A percentile compares a stretch with the other conserved stretches of the same genome.
Conservation (phyloP, 1,140 invertebrate genomes). For the Chlorops oryzae region DNA sequence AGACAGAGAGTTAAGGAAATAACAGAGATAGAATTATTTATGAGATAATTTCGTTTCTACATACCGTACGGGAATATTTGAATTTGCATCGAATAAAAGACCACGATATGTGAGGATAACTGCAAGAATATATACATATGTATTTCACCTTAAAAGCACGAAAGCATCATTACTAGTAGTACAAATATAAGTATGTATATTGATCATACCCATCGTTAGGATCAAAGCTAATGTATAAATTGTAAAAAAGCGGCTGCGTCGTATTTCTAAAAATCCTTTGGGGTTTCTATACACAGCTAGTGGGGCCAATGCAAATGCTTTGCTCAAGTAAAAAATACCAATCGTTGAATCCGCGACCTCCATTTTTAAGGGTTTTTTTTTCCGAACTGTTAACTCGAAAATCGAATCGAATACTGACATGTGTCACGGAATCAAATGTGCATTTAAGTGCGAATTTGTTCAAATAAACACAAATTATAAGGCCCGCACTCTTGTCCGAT, state of each 20-base stretch:
- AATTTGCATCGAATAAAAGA: constrained; percentile 40
- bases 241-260: constrained; percentile 48
- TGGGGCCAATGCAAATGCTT: constrained; percentile 51
- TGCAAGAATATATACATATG: constrained; percentile 8
- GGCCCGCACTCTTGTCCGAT: too few relatives aligned
- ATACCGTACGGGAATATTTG: constrained; percentile 40
- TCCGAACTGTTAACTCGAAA: too few relatives aligned
- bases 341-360: constrained; percentile 40
- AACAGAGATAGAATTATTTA: too few relatives aligned
- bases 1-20: too few relatives aligned
- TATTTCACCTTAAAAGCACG: neutral
- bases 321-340: constrained; percentile 48
- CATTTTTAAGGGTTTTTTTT: too few relatives aligned
- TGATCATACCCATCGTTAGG: constrained; percentile 32
- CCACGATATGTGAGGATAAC: constrained; percentile 40
- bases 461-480: too few relatives aligned
- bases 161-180: too few relatives aligned
- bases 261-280: constrained; percentile 40
- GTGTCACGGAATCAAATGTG: too few relatives aligned
- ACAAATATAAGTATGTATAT: constrained; percentile 2
- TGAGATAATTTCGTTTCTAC: too few relatives aligned
- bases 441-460: too few relatives aligned
- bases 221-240: constrained; percentile 46
- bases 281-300: constrained; percentile 30
- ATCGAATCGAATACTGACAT: too few relatives aligned